Evolutionary conservation across 2,797 vertebrate genomes (phyloP).

Genomic region (Karalla daura): DNA sequence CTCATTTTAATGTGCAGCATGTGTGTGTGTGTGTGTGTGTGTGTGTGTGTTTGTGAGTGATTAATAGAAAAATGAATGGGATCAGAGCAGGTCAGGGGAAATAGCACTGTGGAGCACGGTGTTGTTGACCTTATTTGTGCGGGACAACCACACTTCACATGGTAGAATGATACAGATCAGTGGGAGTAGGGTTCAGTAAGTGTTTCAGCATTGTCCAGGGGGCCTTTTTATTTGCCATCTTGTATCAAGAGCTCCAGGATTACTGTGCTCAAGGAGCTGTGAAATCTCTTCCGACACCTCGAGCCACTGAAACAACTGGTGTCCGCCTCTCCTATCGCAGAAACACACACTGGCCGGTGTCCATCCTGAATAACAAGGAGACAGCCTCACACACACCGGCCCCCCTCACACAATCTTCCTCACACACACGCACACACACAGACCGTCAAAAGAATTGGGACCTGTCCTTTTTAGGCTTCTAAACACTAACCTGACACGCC

Average conservation of each 20-base stretch:
- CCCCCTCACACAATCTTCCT: background rate
- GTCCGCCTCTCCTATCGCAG: slow-evolving; percentile 66
- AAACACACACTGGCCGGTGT: slow-evolving; percentile 65
- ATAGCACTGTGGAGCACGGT: background rate
- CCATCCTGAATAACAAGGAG: slow-evolving; percentile 73
- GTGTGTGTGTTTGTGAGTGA: no score
- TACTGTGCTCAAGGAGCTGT: slow-evolving; percentile 82
- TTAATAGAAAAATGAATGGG: background rate
- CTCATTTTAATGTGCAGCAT: slow-evolving; percentile 1
- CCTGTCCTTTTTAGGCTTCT: slow-evolving; percentile 59
- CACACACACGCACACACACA: slow-evolving; percentile 10
- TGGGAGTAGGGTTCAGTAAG: slow-evolving; percentile 62
- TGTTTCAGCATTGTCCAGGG: slow-evolving; percentile 68
- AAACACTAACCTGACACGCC: slow-evolving; percentile 70
- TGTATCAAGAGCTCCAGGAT: slow-evolving; percentile 80
- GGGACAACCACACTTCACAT: slow-evolving; percentile 24
- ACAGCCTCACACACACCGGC: background rate
- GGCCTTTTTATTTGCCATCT: slow-evolving; percentile 79
- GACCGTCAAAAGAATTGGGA: slow-evolving; percentile 58
- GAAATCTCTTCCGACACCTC: slow-evolving; percentile 80
- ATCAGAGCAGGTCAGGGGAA: slow-evolving; percentile 19
- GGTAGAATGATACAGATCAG: slow-evolving; percentile 48
- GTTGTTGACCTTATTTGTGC: slow-evolving; percentile 53
- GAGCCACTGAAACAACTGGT: slow-evolving; percentile 77
- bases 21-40: background rate